A percentile compares a stretch with the other conserved stretches of the same genome.
Evolutionary conservation across 2,888 invertebrate genomes (phyloP).

Genomic region (Erpobdella octoculata): DNA sequence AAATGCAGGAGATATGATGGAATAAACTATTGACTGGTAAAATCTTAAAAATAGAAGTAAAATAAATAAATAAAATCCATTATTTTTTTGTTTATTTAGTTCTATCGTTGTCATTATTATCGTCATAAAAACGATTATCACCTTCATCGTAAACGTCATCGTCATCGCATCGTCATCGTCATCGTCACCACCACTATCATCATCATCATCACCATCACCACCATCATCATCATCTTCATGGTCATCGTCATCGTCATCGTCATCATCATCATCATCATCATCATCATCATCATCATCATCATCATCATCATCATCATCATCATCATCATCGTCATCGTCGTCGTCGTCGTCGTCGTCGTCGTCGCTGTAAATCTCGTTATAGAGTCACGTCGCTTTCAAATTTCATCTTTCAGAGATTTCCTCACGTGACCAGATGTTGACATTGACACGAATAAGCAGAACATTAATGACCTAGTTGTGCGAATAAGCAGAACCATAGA

Average conservation of each 20-base stretch:
- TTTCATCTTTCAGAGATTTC: too few relatives aligned
- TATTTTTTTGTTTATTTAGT: too few relatives aligned
- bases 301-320: constrained; percentile 9
- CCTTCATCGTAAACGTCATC: constrained; percentile 3
- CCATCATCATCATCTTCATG: constrained; percentile 20
- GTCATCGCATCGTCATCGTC: constrained; percentile 18
- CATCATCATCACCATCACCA: constrained; percentile 19
- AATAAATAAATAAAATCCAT: too few relatives aligned
- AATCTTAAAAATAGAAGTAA: too few relatives aligned
- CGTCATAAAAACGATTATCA: constrained; percentile 6
- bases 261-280: constrained; percentile 21
- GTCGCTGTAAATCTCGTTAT: too few relatives aligned
- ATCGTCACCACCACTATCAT: constrained; percentile 23
- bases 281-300: constrained; percentile 5
- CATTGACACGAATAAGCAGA: too few relatives aligned
- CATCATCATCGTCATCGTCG: constrained; percentile 21
- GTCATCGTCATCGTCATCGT: constrained; percentile 13
- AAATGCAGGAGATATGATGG: too few relatives aligned
- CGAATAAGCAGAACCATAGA: too few relatives aligned
- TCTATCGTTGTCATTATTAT: constrained; percentile 2
- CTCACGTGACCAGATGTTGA: too few relatives aligned
- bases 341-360: constrained; percentile 9
- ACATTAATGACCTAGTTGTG: too few relatives aligned
- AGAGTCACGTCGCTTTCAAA: too few relatives aligned
- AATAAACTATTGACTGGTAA: too few relatives aligned